A percentile compares a stretch with the other conserved stretches of the same genome.
Evolutionary conservation across 2,113 vertebrate species (phyloP).

Genomic region (Nycticebus coucang): DNA sequence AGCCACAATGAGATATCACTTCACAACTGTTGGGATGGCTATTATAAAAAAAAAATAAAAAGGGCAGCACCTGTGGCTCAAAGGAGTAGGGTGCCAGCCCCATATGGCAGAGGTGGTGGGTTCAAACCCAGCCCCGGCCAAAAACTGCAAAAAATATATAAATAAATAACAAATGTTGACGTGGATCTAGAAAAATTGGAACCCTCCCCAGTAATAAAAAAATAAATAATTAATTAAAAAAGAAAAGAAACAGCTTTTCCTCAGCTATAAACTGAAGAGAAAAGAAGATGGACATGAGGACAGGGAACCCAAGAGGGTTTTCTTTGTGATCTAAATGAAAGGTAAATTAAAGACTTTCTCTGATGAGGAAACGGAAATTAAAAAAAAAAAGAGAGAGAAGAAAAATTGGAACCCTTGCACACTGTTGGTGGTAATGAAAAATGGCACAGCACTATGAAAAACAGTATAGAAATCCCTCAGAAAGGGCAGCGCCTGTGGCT

Average conservation of each 20-base stretch:
- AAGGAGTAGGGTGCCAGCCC: too few relatives aligned
- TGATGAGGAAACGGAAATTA: neutral
- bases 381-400: neutral
- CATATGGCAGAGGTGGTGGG: too few relatives aligned
- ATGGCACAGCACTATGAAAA: neutral
- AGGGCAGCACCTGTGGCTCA: too few relatives aligned
- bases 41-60: neutral
- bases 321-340: slow-evolving; percentile 18
- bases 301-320: neutral
- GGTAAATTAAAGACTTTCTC: neutral
- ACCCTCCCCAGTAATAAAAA: too few relatives aligned
- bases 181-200: neutral
- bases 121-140: too few relatives aligned
- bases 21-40: neutral
- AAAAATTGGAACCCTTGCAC: neutral
- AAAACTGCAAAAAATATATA: neutral
- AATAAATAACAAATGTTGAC: neutral
- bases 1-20: neutral
- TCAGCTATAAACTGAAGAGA: neutral
- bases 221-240: too few relatives aligned
- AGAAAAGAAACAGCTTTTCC: neutral
- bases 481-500: too few relatives aligned
- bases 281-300: neutral
- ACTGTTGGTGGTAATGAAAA: neutral
- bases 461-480: neutral